Percentiles rank a stretch among this genome's conserved stretches.
These are phyloP conservation scores for Helicoverpa armigera DNA, from an alignment of 1,140 invertebrate genomes.

Conservation along the genomic window DNA sequence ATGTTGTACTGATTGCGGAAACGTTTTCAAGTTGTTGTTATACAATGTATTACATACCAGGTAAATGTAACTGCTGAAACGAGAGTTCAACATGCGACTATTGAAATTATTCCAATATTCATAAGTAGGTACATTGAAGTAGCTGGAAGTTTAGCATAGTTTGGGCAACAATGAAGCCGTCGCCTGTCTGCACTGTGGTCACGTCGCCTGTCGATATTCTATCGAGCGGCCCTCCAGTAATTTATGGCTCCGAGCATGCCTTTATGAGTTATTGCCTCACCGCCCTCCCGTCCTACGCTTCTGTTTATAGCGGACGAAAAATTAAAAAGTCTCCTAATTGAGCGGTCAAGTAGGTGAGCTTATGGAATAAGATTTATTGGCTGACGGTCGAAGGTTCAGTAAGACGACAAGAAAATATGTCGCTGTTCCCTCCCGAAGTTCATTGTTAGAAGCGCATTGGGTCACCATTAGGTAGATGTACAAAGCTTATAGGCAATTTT, in stretches of 20 bases:
- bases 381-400: neutral
- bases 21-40: too few species aligned
- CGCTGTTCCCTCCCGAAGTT: neutral
- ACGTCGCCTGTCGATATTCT: constrained; percentile 59
- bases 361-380: neutral
- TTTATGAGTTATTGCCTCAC: constrained; percentile 52
- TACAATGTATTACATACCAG: too few species aligned
- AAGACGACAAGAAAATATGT: neutral
- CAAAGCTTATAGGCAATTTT: too few species aligned
- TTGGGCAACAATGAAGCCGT: neutral
- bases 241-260: constrained; percentile 53
- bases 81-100: too few species aligned
- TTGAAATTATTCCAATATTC: too few species aligned
- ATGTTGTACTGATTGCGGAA: too few species aligned
- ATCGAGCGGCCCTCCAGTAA: constrained; percentile 52
- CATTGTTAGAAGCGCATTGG: neutral
- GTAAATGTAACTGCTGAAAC: too few species aligned
- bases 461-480: too few species aligned
- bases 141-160: neutral
- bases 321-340: constrained; percentile 40
- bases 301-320: constrained; percentile 34
- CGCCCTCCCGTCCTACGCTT: constrained; percentile 4
- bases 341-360: constrained; percentile 20
- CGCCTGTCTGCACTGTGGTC: constrained; percentile 34
- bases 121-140: too few species aligned